These are phyloP conservation scores for Heptranchias perlo DNA, from an alignment of 2,113 vertebrate species.

Conservation along the genomic window DNA sequence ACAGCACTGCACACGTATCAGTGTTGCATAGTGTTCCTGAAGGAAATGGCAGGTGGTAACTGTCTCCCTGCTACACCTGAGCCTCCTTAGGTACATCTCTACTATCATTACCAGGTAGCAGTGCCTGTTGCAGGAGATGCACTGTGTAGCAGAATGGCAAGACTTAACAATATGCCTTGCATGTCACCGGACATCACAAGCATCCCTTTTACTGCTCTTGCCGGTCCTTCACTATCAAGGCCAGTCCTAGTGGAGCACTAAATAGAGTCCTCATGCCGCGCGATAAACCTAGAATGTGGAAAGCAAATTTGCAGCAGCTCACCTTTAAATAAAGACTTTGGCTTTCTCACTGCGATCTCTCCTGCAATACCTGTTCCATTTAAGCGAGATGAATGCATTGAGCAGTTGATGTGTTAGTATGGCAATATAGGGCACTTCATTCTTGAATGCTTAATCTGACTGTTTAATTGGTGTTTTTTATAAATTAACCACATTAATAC, in stretches of 20 bases:
- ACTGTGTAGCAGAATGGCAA: not conserved
- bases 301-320: not conserved
- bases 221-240: not conserved
- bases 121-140: not conserved
- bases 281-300: not conserved
- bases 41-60: too few relatives aligned
- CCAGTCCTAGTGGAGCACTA: too few relatives aligned
- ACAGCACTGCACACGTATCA: too few relatives aligned
- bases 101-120: not conserved
- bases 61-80: too few relatives aligned
- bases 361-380: not conserved
- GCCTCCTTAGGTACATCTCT: not conserved
- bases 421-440: not conserved
- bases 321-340: not conserved
- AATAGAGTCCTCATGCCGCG: not conserved
- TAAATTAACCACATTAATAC: not conserved
- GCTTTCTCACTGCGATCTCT: not conserved
- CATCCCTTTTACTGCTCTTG: not conserved
- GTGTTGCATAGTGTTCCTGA: too few relatives aligned
- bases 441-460: not conserved
- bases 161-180: not conserved
- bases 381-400: not conserved
- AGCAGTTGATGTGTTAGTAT: not conserved
- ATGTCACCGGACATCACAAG: too few relatives aligned
- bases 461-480: not conserved